Percentiles rank a stretch among this genome's conserved stretches.
These are phyloP conservation scores for Meriones unguiculatus DNA, from an alignment of 2,113 vertebrate genomes.

Conservation along the genomic window DNA sequence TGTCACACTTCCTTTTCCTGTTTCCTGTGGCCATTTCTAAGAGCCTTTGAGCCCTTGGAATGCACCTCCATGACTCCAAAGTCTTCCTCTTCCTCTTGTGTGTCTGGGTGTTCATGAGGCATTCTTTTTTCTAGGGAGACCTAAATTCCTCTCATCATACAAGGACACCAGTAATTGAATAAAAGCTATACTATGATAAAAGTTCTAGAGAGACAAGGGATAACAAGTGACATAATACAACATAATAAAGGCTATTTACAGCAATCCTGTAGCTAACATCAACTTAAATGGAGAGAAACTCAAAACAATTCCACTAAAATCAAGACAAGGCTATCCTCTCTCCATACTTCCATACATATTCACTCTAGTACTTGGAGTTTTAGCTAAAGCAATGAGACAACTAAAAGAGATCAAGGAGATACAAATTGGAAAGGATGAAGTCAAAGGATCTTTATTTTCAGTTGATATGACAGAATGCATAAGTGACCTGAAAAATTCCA, in stretches of 20 bases:
- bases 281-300: neutral
- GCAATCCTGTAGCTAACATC: neutral
- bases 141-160: neutral
- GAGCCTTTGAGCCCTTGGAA: neutral
- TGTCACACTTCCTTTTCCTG: neutral
- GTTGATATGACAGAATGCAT: neutral
- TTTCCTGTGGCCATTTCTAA: neutral
- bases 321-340: neutral
- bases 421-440: neutral
- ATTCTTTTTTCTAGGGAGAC: neutral
- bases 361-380: neutral
- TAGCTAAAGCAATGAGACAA: neutral
- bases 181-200: neutral
- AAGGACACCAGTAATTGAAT: neutral
- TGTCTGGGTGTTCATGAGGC: neutral
- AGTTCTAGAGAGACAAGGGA: too few species aligned
- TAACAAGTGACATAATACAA: neutral
- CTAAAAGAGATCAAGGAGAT: neutral
- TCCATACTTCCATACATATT: neutral
- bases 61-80: rapidly evolving
- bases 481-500: neutral
- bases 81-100: neutral
- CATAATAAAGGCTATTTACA: neutral
- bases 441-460: neutral
- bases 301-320: neutral